Evolutionary conservation across 2,888 invertebrate genomes (phyloP).

Genomic region (Caradrina kadenii): DNA sequence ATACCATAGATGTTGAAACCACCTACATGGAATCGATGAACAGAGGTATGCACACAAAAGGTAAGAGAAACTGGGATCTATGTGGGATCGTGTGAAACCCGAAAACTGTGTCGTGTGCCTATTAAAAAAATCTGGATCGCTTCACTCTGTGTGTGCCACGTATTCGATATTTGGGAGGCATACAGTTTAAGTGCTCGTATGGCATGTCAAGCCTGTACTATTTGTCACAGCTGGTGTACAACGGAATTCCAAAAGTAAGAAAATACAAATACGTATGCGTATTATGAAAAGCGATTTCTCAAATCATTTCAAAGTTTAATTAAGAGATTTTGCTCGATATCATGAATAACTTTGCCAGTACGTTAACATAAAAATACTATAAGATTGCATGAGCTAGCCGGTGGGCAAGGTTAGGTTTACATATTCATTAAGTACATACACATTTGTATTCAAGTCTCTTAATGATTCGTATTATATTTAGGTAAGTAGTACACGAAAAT

Average conservation of each 20-base stretch:
- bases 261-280: neutral
- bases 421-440: too few species aligned
- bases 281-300: neutral
- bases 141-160: neutral
- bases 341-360: too few species aligned
- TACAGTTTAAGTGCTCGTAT: neutral
- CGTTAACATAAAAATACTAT: too few species aligned
- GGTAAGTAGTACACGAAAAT: neutral
- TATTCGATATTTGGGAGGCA: neutral
- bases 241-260: neutral
- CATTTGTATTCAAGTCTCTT: too few species aligned
- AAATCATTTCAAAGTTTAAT: neutral
- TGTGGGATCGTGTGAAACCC: neutral
- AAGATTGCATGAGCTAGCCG: too few species aligned
- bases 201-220: neutral
- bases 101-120: neutral
- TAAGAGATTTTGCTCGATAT: too few species aligned
- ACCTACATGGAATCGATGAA: neutral
- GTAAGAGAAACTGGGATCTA: neutral
- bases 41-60: neutral
- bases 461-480: too few species aligned
- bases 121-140: neutral
- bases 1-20: neutral
- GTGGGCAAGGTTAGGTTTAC: too few species aligned
- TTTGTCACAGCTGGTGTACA: neutral